Base-by-base conservation (phyloP, 1,140 invertebrate genomes). In the Globodera rostochiensis region DNA sequence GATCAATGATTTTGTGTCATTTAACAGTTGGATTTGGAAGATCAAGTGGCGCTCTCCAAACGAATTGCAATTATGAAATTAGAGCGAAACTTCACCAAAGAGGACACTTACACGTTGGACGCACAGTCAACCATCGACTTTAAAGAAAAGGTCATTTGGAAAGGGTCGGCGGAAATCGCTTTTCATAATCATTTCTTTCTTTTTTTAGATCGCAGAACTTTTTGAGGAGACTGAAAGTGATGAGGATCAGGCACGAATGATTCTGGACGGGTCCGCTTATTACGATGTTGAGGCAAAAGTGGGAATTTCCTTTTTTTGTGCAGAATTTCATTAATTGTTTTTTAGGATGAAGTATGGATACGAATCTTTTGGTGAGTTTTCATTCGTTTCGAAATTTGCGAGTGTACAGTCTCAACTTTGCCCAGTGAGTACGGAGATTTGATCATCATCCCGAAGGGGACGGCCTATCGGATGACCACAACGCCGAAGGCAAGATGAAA, bases 101-200 rank as follows among this genome's bases (percentile, higher is more conserved):
- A 88, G 60, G 87, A 88, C 80, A 88, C 88, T 4, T 89, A 85
- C 81, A 90, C 87, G 46, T 74, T 88, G 36, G 87, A 88, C 74
- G 85, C 86, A 11, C 84, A 89, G 75, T 82, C 83, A 3, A 89
- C 88, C 13, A 86, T 88, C 53, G 88, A 88, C 73, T 88, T 88
- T 82, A 80, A 88, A 25, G 87, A 88, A 8, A 88, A 88, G 74
- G 85, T 86, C n/a, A 47, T 60, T 69, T 36, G 13, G 70, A 3
- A 84, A 74, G 21, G 36, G 50, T 36, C 49, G 80, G 25, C 6
- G 21, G 21, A 3, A 81, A 21, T 13, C 21, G 49, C 25, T 36
- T 36, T 2, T 36, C 25, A 36, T 36, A 80, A 47, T 49, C 19
- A 21, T 82, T 46, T 13, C 19, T 70, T n/a, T 21, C 13, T 83